Percentiles rank a stretch among this genome's conserved stretches.
Evolutionary conservation across 2,797 vertebrate species (phyloP).

Genomic region (Enteromius thamalakanensis): DNA sequence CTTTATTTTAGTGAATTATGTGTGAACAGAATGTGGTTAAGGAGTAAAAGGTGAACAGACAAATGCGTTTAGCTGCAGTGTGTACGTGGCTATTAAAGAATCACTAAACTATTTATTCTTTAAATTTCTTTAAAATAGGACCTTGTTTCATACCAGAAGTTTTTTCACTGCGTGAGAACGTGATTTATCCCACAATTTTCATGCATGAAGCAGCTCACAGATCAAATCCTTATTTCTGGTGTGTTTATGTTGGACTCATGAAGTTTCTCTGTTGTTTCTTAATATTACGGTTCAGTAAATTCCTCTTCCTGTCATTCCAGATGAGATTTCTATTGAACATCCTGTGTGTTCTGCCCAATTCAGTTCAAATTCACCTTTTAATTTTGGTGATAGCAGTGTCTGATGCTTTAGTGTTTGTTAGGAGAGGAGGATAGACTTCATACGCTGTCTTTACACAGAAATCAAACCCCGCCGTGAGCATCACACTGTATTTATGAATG

Average conservation of each 20-base stretch:
- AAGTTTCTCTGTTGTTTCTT: not conserved
- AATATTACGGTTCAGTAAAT: not conserved
- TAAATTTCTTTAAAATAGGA: not conserved
- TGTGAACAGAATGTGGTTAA: no score
- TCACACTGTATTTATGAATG: slow-evolving; percentile 61
- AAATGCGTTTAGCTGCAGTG: no score
- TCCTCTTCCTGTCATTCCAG: not conserved
- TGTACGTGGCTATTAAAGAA: no score
- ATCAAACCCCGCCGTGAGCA: no score
- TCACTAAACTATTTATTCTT: not conserved
- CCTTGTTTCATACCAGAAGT: no score
- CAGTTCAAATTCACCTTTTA: not conserved
- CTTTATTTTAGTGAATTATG: no score
- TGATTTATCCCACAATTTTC: not conserved
- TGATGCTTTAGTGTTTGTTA: not conserved
- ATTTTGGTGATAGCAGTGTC: not conserved
- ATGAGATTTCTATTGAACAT: not conserved
- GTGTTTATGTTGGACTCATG: not conserved
- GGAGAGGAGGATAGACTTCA: not conserved
- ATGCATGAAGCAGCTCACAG: not conserved
- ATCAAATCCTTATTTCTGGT: not conserved
- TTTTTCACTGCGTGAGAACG: no score
- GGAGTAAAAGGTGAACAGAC: no score
- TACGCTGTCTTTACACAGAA: no score
- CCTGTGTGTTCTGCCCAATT: not conserved